These are phyloP conservation scores for Mamestra brassicae DNA, from an alignment of 2,888 invertebrate species.

Conservation along the genomic window DNA sequence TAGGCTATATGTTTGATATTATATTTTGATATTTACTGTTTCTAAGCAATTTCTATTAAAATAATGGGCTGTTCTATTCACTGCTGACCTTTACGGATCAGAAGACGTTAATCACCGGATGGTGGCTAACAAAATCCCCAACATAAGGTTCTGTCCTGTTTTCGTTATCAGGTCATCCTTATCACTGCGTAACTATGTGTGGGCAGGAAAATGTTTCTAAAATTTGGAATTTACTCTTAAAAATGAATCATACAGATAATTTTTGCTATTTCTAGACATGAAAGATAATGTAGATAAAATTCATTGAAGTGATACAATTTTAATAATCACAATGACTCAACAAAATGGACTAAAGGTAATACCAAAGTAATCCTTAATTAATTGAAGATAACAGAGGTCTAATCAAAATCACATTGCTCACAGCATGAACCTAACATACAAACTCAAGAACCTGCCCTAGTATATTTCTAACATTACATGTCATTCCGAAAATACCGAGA, in stretches of 20 bases:
- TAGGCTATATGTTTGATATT: background rate
- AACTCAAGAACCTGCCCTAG: background rate
- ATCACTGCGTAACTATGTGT: background rate
- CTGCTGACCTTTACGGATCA: background rate
- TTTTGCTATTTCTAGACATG: constrained; percentile 13
- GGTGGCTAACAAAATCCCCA: background rate
- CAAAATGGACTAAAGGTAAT: background rate
- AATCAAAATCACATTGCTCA: background rate
- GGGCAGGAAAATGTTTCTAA: background rate
- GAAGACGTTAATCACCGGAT: background rate
- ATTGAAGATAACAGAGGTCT: background rate
- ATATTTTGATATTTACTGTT: background rate
- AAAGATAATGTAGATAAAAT: constrained; percentile 12
- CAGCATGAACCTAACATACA: background rate
- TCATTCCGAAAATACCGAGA: background rate
- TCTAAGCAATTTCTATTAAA: background rate
- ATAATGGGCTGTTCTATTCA: background rate
- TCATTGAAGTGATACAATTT: constrained; percentile 15
- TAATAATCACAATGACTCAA: constrained; percentile 23
- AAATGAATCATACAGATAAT: constrained; percentile 17
- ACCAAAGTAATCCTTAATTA: background rate
- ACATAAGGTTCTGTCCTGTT: background rate
- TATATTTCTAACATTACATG: background rate
- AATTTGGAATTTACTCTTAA: background rate
- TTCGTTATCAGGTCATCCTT: background rate